phyloP scores from a whole-genome alignment of 1,140 invertebrate species.

The Caenorhabditis latens region DNA sequence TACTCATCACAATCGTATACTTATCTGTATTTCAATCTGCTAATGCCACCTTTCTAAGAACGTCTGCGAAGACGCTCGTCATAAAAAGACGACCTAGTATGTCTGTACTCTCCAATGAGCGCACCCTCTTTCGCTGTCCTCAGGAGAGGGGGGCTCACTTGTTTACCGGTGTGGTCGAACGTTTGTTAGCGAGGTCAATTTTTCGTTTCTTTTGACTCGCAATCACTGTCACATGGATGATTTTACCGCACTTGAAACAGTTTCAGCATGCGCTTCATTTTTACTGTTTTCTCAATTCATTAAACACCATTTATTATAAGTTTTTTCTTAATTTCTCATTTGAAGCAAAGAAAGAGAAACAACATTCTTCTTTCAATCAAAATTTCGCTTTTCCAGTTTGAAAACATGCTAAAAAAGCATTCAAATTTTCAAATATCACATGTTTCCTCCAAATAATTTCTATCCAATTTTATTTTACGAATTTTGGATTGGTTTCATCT shows the following conservation, averaged over 20 bases:
- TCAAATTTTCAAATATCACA: no score
- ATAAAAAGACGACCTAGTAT: conserved; percentile 19
- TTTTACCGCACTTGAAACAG: background rate
- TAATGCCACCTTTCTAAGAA: background rate
- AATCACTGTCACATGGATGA: background rate
- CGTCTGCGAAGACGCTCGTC: conserved; percentile 4
- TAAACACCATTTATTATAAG: no score
- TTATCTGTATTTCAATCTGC: background rate
- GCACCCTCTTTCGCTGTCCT: background rate
- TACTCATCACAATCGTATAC: no score
- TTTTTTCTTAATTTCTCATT: no score
- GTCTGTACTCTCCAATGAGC: background rate
- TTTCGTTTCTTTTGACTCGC: background rate
- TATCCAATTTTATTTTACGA: no score
- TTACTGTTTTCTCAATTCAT: background rate
- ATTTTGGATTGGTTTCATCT: no score
- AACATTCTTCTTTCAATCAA: background rate
- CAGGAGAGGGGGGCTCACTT: conserved; percentile 17
- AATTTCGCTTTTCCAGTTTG: background rate
- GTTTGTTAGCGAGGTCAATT: conserved; percentile 39
- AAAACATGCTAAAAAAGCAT: no score
- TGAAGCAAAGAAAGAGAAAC: no score
- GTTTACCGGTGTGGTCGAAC: conserved; percentile 43
- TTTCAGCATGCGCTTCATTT: background rate
- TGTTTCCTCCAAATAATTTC: no score